Evolutionary conservation across 2,797 vertebrate species (phyloP).

Genomic region (Onychomys arenicola): DNA sequence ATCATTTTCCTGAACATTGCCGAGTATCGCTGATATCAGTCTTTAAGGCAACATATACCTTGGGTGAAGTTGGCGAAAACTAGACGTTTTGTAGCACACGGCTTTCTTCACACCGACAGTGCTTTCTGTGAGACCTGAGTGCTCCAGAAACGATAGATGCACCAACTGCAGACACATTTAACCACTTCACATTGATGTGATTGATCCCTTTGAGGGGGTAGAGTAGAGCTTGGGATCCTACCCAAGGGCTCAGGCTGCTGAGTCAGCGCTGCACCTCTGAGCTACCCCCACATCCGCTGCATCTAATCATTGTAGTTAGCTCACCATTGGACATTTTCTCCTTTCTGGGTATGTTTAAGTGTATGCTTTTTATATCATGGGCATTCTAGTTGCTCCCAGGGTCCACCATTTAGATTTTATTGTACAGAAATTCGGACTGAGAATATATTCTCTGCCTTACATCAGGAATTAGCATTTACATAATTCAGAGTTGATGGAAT

Average conservation of each 20-base stretch:
- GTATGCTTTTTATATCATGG: neutral
- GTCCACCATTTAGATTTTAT: neutral
- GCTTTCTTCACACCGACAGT: neutral
- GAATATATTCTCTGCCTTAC: neutral
- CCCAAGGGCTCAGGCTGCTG: neutral
- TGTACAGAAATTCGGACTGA: conserved; percentile 15
- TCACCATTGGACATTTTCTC: neutral
- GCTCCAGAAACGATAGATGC: neutral
- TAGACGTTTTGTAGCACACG: neutral
- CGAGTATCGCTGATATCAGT: neutral
- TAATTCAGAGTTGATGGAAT: neutral
- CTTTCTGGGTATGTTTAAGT: conserved; percentile 1
- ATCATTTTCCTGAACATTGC: neutral
- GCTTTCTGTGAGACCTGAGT: neutral
- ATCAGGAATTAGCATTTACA: neutral
- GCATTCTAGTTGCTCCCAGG: neutral
- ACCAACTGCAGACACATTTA: conserved; percentile 36
- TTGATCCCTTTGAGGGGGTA: neutral
- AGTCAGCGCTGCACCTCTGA: neutral
- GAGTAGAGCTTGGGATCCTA: too few species aligned
- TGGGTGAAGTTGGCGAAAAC: conserved; percentile 16
- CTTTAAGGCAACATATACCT: neutral
- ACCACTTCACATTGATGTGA: neutral
- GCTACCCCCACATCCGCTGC: too few species aligned
- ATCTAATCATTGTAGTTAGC: neutral